These are phyloP conservation scores for Lycaon pictus DNA, from an alignment of 2,113 vertebrate species.

Conservation along the genomic window DNA sequence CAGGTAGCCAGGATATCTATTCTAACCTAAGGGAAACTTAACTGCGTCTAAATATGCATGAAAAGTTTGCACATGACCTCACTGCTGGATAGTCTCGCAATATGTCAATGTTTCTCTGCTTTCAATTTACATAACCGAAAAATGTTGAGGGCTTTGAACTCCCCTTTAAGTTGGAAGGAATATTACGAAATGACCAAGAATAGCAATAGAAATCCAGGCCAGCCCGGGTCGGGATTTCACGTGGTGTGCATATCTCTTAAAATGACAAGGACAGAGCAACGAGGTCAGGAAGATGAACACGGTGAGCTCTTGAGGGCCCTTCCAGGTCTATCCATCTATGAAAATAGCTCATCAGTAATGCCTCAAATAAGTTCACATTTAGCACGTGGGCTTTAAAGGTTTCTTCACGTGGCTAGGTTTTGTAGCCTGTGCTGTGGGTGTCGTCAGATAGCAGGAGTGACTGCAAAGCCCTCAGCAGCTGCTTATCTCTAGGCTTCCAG, in stretches of 20 bases:
- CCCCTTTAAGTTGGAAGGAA: neutral
- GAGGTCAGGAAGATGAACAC: neutral
- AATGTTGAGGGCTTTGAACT: neutral
- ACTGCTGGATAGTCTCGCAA: neutral
- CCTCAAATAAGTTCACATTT: neutral
- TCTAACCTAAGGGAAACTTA: conserved; percentile 50
- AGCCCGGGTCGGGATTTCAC: neutral
- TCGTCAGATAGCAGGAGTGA: conserved; percentile 43
- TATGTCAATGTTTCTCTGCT: neutral
- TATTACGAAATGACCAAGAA: conserved; percentile 6
- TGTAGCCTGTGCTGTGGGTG: neutral
- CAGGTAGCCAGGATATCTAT: neutral
- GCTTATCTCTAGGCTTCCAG: conserved; percentile 66
- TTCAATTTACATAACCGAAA: conserved; percentile 49
- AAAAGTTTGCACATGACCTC: neutral
- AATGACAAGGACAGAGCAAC: neutral
- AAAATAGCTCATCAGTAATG: conserved; percentile 21
- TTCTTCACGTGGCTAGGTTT: conserved; percentile 39
- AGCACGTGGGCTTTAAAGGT: neutral
- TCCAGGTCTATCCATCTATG: neutral
- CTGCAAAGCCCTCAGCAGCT: neutral
- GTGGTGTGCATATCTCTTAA: neutral
- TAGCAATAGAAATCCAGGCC: neutral
- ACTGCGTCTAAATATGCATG: conserved; percentile 15
- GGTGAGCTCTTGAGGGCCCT: neutral